These are phyloP conservation scores for Zonotrichia albicollis DNA, from an alignment of 2,797 vertebrate genomes.

Conservation along the genomic window DNA sequence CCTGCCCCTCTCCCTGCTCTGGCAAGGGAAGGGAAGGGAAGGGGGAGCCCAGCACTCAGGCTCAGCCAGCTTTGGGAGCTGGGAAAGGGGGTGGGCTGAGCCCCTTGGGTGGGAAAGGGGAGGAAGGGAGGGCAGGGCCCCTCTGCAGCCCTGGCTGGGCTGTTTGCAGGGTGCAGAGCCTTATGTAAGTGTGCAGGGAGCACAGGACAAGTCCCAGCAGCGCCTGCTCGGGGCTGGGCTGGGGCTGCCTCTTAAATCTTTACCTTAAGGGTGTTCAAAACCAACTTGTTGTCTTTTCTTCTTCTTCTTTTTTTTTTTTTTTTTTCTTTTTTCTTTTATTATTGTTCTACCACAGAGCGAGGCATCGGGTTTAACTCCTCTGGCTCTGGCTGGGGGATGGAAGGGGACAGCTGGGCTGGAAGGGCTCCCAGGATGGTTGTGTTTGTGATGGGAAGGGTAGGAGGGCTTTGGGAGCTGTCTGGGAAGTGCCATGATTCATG, in stretches of 20 bases:
- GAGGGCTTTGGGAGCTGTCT: not conserved
- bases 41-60: not conserved
- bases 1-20: not conserved
- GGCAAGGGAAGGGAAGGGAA: not conserved
- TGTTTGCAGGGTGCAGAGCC: not conserved
- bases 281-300: not conserved
- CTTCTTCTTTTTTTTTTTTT: too few relatives aligned
- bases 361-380: not conserved
- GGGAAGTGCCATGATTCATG: not conserved
- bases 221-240: not conserved
- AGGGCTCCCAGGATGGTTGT: not conserved
- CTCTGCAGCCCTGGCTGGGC: not conserved
- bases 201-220: conserved; percentile 6
- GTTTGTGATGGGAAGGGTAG: not conserved
- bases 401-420: not conserved
- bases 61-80: not conserved
- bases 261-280: conserved; percentile 40
- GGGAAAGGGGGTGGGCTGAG: not conserved
- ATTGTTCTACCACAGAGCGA: not conserved
- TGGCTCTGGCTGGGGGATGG: not conserved
- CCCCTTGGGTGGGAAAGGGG: not conserved
- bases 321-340: not conserved
- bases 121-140: not conserved
- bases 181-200: not conserved
- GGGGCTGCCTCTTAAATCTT: conserved; percentile 19